Conservation (phyloP, 2,888 invertebrate genomes). For the Andrena hattorfiana region DNA sequence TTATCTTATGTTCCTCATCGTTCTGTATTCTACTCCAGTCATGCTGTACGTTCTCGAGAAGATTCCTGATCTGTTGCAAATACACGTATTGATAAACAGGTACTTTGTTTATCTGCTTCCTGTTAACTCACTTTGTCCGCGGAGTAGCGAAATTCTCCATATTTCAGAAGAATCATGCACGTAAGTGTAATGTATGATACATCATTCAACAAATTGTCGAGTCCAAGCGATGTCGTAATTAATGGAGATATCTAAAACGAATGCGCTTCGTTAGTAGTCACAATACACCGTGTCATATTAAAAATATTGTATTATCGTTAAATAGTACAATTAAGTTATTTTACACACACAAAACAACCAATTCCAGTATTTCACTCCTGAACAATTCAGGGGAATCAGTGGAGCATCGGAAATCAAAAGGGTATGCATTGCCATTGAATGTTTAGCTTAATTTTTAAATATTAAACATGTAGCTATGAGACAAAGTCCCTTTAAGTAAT, state of each 20-base stretch:
- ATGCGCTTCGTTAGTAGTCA: neutral
- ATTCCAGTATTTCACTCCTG: no score
- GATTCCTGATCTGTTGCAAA: neutral
- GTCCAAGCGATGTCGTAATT: neutral
- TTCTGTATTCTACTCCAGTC: neutral
- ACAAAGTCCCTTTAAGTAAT: no score
- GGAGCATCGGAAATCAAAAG: no score
- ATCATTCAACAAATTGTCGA: neutral
- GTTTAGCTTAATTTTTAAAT: no score
- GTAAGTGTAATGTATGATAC: neutral
- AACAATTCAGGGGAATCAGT: no score
- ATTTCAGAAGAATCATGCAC: neutral
- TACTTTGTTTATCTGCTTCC: no score
- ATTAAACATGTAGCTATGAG: no score
- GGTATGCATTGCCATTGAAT: no score
- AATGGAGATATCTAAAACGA: neutral
- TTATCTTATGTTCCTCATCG: constrained; percentile 1
- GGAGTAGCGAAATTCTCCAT: neutral
- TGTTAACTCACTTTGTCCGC: neutral
- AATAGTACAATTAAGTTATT: neutral
- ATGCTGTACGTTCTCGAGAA: neutral
- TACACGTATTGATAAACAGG: neutral
- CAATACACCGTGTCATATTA: neutral
- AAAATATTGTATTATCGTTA: neutral
- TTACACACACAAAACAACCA: neutral